These are phyloP conservation scores for Pollenia griseotomentosa DNA, from an alignment of 2,888 invertebrate species.

Conservation along the genomic window DNA sequence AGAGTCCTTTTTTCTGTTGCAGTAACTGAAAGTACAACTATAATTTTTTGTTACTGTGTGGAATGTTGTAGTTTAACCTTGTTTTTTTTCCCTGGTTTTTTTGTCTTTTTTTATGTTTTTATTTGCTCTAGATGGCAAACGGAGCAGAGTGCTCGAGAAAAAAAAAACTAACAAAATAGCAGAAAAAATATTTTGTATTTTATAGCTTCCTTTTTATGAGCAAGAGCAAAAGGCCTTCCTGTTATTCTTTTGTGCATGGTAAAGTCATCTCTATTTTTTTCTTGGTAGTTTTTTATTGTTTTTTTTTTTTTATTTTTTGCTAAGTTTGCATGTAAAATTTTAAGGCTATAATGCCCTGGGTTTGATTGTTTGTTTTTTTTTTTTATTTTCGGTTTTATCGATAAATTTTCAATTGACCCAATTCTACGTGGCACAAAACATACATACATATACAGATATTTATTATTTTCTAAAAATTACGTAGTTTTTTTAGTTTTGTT, in stretches of 20 bases:
- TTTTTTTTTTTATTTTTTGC: conserved; percentile 48
- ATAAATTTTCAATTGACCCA: conserved; percentile 78
- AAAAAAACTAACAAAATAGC: conserved; percentile 26
- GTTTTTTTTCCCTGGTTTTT: conserved; percentile 27
- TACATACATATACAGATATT: conserved; percentile 51
- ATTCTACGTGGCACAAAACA: conserved; percentile 62
- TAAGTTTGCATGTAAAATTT: conserved; percentile 62
- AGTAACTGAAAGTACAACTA: conserved; percentile 39
- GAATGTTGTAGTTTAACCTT: conserved; percentile 47
- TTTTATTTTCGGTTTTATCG: conserved; percentile 73
- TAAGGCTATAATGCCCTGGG: conserved; percentile 44
- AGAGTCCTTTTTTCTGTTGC: conserved; percentile 50
- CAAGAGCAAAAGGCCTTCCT: conserved; percentile 70
- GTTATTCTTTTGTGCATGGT: conserved; percentile 67
- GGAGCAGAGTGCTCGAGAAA: conserved; percentile 56
- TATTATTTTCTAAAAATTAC: conserved; percentile 59
- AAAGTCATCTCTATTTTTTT: conserved; percentile 62
- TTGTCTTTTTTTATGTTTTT: conserved; percentile 24
- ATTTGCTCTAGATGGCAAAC: conserved; percentile 63
- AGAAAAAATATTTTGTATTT: conserved; percentile 55
- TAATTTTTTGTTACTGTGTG: conserved; percentile 44
- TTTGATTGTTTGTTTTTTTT: conserved; percentile 45
- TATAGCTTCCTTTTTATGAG: conserved; percentile 72
- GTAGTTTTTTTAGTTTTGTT: conserved; percentile 36
- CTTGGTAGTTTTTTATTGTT: conserved; percentile 20